A percentile compares a stretch with the other conserved stretches of the same genome.
Conservation (phyloP, 2,888 invertebrate genomes). For the Troides oblongomaculatus region DNA sequence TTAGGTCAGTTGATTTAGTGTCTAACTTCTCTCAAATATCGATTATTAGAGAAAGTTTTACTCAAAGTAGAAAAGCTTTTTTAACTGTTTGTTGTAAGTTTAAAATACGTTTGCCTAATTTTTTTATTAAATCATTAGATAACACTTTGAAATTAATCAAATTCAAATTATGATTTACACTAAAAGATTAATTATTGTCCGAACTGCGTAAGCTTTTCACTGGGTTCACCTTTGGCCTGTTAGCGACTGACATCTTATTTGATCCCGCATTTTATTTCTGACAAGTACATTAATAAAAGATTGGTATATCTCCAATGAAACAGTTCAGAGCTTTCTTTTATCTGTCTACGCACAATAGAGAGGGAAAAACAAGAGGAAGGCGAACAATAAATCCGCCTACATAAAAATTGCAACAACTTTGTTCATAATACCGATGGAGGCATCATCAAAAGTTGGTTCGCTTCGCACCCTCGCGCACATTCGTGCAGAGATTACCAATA, state of each 20-base stretch:
- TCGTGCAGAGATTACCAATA: slow-evolving; percentile 81
- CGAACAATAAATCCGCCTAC: slow-evolving; percentile 76
- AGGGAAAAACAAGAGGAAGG: slow-evolving; percentile 67
- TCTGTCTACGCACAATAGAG: slow-evolving; percentile 68
- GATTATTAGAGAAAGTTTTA: slow-evolving; percentile 42
- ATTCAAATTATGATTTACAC: no score
- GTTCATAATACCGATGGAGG: slow-evolving; percentile 78
- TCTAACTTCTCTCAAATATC: slow-evolving; percentile 56
- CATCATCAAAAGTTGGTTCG: slow-evolving; percentile 79
- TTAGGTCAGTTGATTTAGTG: slow-evolving; percentile 61
- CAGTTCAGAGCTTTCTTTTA: slow-evolving; percentile 63
- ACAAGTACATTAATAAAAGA: slow-evolving; percentile 57
- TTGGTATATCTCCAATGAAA: slow-evolving; percentile 70
- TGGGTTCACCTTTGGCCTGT: background rate
- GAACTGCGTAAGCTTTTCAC: background rate
- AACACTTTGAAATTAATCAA: no score
- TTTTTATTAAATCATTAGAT: no score
- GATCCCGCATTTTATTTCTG: slow-evolving; percentile 45
- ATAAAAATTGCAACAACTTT: slow-evolving; percentile 80
- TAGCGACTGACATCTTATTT: background rate
- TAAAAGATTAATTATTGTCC: background rate
- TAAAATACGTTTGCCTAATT: background rate
- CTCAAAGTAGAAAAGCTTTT: background rate
- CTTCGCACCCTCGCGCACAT: slow-evolving; percentile 79
- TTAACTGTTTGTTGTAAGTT: background rate